Base-by-base conservation (phyloP, 2,888 invertebrate genomes). In the Heteropelma amictum region DNA sequence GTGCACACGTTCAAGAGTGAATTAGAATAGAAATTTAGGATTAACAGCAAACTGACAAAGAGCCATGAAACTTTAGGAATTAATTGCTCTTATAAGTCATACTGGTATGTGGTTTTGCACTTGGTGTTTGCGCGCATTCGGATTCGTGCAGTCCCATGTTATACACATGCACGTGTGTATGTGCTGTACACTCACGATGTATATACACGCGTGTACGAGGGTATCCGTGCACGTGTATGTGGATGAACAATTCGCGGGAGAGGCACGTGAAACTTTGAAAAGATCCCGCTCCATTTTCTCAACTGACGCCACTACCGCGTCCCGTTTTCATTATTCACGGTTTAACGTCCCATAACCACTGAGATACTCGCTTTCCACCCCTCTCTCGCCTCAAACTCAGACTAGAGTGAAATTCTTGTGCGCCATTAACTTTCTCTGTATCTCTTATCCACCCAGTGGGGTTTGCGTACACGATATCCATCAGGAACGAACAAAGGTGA, bases 41-140 rank as follows among this genome's bases (percentile, higher is more conserved):
- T 70, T 33, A 75, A 70, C 65, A 65, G n/a, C 19, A 14, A 65
- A 54, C 60, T 70, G 65, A 75, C 65, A 70, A 61, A 67, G 70
- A 61, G 70, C 54, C 64, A 38, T 45, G 72, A 64, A 81, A 78
- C 76, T 79, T 81, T 77, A 69, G 65, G 68, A 78, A 82, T 80
- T 82, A 80, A 77, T 61, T 70, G 65, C 71, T 69, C 77, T 75
- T 77, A 70, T 60, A 21, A 61, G 61, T 61, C 70, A 26, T 28
- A 21, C 65, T 19, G 17, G 35, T 61, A 47, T 67, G 70, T 33
- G 65, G 74, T 65, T 70, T 75, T 61, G 54, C 40, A 56, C 64
- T 61, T 63, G 53, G 54, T 17, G 54, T 64, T 61, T 35, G 30
- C 61, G 60, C 74, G 78, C 54, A 60, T 64, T 45, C n/a, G 14